Evolutionary conservation across 2,797 vertebrate genomes (phyloP).

Genomic region (Tarsius wallacei): DNA sequence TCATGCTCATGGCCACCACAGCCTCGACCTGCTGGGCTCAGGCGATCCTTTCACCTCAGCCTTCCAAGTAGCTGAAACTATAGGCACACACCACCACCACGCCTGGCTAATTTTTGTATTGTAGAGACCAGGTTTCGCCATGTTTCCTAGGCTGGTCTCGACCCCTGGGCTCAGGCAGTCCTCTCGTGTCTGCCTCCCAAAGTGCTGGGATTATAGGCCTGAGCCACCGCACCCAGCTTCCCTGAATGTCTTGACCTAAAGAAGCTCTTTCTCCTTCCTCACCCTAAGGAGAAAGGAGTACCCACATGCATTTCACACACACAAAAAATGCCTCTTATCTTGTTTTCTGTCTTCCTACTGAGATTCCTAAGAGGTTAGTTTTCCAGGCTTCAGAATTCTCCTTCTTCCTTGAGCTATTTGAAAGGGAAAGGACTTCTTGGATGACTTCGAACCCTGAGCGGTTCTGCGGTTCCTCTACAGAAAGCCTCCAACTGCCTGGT

Average conservation of each 20-base stretch:
- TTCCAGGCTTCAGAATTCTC: slow-evolving; percentile 60
- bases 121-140: no score
- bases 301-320: background rate
- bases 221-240: background rate
- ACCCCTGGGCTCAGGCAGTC: no score
- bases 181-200: no score
- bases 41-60: no score
- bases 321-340: slow-evolving; percentile 56
- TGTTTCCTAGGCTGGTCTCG: no score
- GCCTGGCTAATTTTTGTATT: no score
- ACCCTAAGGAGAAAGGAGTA: background rate
- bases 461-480: slow-evolving; percentile 29
- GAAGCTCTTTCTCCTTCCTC: slow-evolving; percentile 45
- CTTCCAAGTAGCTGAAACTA: no score
- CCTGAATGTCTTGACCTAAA: slow-evolving; percentile 18
- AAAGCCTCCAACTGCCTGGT: background rate
- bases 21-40: no score
- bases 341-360: slow-evolving; percentile 51
- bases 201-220: no score
- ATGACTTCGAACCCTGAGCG: slow-evolving; percentile 44
- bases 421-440: slow-evolving; percentile 47
- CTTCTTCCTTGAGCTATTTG: slow-evolving; percentile 59
- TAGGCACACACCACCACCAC: no score
- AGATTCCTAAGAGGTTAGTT: slow-evolving; percentile 74
- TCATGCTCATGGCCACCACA: no score